phyloP scores from a whole-genome alignment of 2,888 invertebrate species.

The Caenorhabditis drosophilae region DNA sequence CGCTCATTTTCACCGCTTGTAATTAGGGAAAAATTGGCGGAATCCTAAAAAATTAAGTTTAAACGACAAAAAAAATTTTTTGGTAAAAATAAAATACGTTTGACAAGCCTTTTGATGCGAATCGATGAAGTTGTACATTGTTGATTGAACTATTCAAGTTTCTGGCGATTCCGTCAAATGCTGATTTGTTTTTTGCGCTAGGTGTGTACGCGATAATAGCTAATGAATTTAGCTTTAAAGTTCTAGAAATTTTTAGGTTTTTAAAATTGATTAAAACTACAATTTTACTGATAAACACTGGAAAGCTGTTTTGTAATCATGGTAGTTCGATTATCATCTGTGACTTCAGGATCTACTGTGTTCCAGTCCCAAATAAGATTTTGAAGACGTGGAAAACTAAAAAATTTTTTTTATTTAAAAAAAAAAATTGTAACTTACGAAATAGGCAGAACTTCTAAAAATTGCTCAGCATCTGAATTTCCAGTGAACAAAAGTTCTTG shows the following conservation, averaged over 20 bases:
- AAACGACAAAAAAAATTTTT: neutral
- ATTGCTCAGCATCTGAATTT: slow-evolving; percentile 38
- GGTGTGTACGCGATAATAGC: slow-evolving; percentile 46
- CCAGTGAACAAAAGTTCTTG: slow-evolving; percentile 37
- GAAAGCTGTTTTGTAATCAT: no score
- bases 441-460: slow-evolving; percentile 32
- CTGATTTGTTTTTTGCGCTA: slow-evolving; percentile 35
- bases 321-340: slow-evolving; percentile 30
- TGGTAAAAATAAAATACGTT: slow-evolving; percentile 7
- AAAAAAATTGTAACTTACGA: slow-evolving; percentile 11
- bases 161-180: slow-evolving; percentile 25
- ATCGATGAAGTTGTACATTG: slow-evolving; percentile 28
- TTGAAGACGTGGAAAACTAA: slow-evolving; percentile 41
- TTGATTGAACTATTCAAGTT: slow-evolving; percentile 10
- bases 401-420: neutral
- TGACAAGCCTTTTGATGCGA: slow-evolving; percentile 36
- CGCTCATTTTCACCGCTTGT: slow-evolving; percentile 27
- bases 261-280: no score
- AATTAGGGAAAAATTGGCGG: slow-evolving; percentile 42
- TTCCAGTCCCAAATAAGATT: slow-evolving; percentile 51
- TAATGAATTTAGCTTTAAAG: slow-evolving; percentile 25
- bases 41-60: slow-evolving; percentile 16
- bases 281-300: neutral
- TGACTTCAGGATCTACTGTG: slow-evolving; percentile 44
- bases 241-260: no score